Evolutionary conservation across 2,113 vertebrate species (phyloP), one percentile per base, ranked within the genome.

Genomic region (Blennius ocellaris): DNA sequence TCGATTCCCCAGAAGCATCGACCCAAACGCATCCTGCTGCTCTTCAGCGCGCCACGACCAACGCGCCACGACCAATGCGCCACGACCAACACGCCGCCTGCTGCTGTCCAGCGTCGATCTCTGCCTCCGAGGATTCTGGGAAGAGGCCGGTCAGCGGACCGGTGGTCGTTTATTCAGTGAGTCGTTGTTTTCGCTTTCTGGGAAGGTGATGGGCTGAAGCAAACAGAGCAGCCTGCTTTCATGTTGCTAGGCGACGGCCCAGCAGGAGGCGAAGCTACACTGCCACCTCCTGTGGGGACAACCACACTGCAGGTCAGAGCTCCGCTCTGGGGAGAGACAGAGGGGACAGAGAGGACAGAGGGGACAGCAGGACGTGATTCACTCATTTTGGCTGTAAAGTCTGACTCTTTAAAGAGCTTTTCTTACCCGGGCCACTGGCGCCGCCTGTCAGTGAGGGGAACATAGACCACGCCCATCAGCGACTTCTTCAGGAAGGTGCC

Each of bases 381-480:
- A 53, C 8, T 55, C 0, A 12, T 16, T 74, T 63, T 40, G 6
- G 5, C 53, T 16, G 44, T 4, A 30, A 30, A 2, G 4, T 30
- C 21, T 30, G 21, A 30, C 2, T 30, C 21, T 30, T 30, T 30
- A 30, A 30, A 16, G 11, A n/a, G 37, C 10, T 81, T 55, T 40
- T 43, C 44, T 73, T 94, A 97, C 96, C 95, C 92, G 49, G 95
- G 94, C 94, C 94, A 96, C 85, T 97, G 96, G 51, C 72, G 94
- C 4, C 92, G 92, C 83, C 93, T 96, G 89, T 97, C 96, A 12
- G 96, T 97, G 70, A 97, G 90, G 0, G 96, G 96, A 30, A 97
- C 95, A 1, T 96, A 97, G 80, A 97, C 85, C 49, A 97, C 96
- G 0, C 95, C 95, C 96, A 97, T 97, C 73, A 97, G 89, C 5